Evolutionary conservation across 2,797 vertebrate genomes (phyloP), one percentile per base, ranked within the genome.

Genomic region (Botia kubotai): DNA sequence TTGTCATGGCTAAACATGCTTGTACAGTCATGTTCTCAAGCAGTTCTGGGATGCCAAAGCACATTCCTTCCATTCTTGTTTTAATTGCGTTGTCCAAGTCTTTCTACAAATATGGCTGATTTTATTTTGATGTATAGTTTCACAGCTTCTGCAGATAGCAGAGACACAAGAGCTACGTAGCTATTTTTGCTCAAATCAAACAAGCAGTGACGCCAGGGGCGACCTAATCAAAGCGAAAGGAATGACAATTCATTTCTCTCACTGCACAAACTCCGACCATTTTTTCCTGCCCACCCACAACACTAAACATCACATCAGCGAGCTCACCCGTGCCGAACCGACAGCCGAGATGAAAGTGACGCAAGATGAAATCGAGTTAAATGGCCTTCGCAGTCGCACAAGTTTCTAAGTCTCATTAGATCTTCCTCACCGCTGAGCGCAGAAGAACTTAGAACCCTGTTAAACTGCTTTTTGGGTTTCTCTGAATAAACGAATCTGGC

Each of bases 21-120:
- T 6, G 50, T 21, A 58, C 11, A 58, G 60, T 12, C 69, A 55
- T 72, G 71, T 80, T 74, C 39, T 57, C 63, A 36, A 66, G 7
- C 33, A 1, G 63, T 39, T 58, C 83, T 65, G 79, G 85, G 75
- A 89, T 89, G 87, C 88, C 86, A 89, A 84, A 81, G 78, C 82
- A 82, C n/a, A n/a, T n/a, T n/a, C n/a, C n/a, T n/a, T n/a, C n/a
- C n/a, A n/a, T n/a, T n/a, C n/a, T n/a, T 63, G 26, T 36, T 73
- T 67, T 73, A 72, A 19, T 66, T 29, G 29, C 29, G 23, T 65
- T 5, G 62, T 14, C 5, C 13, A 17, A 33, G 19, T 14, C 13
- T 21, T 12, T 58, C 50, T 58, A 50, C 48, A 13, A 4, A 29
- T 29, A 29, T 29, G 29, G 3, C 48, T 14, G 48, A 14, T 50